Evolutionary conservation across 2,113 vertebrate species (phyloP), one percentile per base, ranked within the genome.

Genomic region (Panthera uncia): DNA sequence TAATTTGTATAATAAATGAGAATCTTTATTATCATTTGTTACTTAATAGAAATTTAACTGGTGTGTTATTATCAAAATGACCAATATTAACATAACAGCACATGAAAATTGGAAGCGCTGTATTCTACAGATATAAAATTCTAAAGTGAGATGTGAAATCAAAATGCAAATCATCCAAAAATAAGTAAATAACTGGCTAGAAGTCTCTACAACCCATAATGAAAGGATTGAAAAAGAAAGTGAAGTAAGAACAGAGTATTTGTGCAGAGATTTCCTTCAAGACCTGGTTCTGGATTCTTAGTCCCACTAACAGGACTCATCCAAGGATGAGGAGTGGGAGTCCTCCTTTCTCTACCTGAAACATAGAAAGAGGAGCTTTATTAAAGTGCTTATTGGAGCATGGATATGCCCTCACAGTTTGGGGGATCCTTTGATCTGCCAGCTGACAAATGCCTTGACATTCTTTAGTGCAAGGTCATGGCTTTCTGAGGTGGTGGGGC

Each of bases 1-100:
- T 3, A 74, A 16, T 83, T 91, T 74, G 31, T 57, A n/a, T 88
- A 81, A 41, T 45, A 74, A 98, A 91, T 0, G 21, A 78, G 8
- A 8, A 79, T 55, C 10, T 96, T 93, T 82, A 81, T 89, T 86
- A 96, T 97, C 27, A 81, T 85, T 94, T 81, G 52, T 71, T 95
- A 69, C 41, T 96, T 89, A 84, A 78, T 16, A 76, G 68, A 83
- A 69, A 80, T 38, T 66, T 92, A 92, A 61, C 61, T 52, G 29
- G 74, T 4, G 48, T 86, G 4, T 65, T 79, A 91, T 68, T 68
- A 89, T 68, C 52, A 79, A 97, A 96, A 94, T 82, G 50, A 65
- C 36, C 52, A 76, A 68, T 84, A 41, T 90, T 88, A 93, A 68
- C 69, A 3, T 93, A 85, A 36, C 29, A 86, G 68, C 11, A 19